phyloP scores from a whole-genome alignment of 2,888 invertebrate species.

The Ophion ellenae region DNA sequence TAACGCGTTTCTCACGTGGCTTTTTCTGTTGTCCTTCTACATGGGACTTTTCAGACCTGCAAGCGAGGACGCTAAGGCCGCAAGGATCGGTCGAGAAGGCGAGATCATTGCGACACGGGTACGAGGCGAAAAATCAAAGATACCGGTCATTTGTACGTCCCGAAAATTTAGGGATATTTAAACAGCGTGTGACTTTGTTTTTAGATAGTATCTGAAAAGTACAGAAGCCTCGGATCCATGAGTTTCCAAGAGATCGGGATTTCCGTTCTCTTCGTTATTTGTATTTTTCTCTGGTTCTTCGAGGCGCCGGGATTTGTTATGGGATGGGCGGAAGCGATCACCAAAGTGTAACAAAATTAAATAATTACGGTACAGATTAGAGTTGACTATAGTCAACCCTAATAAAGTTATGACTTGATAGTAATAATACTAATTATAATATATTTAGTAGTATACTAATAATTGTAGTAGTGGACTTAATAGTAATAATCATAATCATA shows the following conservation, averaged over 20 bases:
- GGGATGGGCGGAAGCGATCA: conserved; percentile 85
- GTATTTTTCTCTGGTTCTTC: conserved; percentile 86
- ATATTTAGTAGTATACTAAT: no score
- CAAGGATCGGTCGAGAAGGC: conserved; percentile 76
- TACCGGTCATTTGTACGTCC: neutral
- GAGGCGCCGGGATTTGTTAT: conserved; percentile 85
- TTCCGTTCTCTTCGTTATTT: conserved; percentile 82
- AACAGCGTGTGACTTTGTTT: neutral
- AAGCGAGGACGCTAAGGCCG: conserved; percentile 72
- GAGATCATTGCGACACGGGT: conserved; percentile 77
- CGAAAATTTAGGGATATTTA: neutral
- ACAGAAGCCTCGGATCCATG: conserved; percentile 83
- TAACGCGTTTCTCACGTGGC: conserved; percentile 82
- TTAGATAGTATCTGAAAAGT: conserved; percentile 82
- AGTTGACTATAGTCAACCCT: no score
- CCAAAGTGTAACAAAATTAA: conserved; percentile 65
- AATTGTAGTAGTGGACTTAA: no score
- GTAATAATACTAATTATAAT: no score
- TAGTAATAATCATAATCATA: no score
- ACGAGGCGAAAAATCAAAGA: conserved; percentile 7
- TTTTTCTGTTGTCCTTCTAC: conserved; percentile 82
- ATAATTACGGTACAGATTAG: neutral
- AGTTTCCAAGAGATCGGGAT: conserved; percentile 83
- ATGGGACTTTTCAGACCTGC: conserved; percentile 76
- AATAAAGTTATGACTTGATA: neutral